Evolutionary conservation across 2,888 invertebrate species (phyloP).

Genomic region (Euclidia mi): DNA sequence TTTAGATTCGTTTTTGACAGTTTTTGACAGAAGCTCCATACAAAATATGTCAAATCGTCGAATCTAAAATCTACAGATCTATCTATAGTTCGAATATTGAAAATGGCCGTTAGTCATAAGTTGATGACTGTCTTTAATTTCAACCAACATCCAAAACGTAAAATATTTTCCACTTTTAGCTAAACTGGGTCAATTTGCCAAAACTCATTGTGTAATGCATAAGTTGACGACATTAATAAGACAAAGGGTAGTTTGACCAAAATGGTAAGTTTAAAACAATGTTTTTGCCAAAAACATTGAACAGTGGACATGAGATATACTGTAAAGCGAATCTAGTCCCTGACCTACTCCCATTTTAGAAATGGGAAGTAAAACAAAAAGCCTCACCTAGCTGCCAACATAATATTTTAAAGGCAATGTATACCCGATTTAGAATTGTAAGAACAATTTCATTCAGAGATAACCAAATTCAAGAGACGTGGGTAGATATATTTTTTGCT

Average conservation of each 20-base stretch:
- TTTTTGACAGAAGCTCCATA: too few species aligned
- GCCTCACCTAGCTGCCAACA: slow-evolving; percentile 50
- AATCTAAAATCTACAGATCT: too few species aligned
- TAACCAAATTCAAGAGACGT: too few species aligned
- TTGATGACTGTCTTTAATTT: too few species aligned
- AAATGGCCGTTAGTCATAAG: too few species aligned
- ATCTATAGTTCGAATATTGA: too few species aligned
- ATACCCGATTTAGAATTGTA: slow-evolving; percentile 19
- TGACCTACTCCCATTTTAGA: slow-evolving; percentile 51
- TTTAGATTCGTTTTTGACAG: too few species aligned
- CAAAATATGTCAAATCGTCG: too few species aligned
- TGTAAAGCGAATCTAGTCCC: slow-evolving; percentile 40
- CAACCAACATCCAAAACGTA: too few species aligned
- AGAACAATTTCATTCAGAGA: too few species aligned
- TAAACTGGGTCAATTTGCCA: not conserved
- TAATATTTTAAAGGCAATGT: slow-evolving; percentile 37
- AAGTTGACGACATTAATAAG: slow-evolving; percentile 20
- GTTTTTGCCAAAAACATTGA: slow-evolving; percentile 49
- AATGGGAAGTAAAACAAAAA: slow-evolving; percentile 44
- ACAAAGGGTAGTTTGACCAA: slow-evolving; percentile 40
- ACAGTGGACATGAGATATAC: slow-evolving; percentile 32
- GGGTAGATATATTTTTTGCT: too few species aligned
- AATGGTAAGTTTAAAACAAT: slow-evolving; percentile 36
- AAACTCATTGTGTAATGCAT: slow-evolving; percentile 8
- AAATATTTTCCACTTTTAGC: not conserved